Base-by-base conservation (phyloP, 2,888 invertebrate genomes). In the Ophion ellenae region DNA sequence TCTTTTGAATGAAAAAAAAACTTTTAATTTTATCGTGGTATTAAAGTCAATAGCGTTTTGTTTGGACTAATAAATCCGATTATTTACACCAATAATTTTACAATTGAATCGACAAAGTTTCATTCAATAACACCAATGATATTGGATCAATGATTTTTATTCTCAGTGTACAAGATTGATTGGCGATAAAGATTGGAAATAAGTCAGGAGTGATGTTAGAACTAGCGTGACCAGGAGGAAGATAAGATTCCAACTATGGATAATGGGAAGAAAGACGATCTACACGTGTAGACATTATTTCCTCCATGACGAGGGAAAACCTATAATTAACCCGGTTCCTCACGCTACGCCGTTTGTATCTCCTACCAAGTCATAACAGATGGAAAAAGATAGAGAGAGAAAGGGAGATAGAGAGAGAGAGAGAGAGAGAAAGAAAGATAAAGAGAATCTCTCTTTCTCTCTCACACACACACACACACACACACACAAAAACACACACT, bases 291-390 rank as follows among this genome's bases (percentile, higher is more conserved):
- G 74, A 67, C 74, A 64, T 64, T n/a, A 32, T 64, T 17, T 64
- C 17, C 32, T 64, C 14, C 64, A 32, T 36, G 59, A 74, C 32
- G 66, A 81, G 66, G 66, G 45, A 69, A 77, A 59, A 14, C 70
- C 77, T 71, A 73, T 64, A 40, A 61, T 83, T 83, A 83, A 73
- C 71, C 64, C 73, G 40, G 24, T 77, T 83, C 77, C 71, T 61
- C 45, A 28, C 40, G 61, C 76, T 63, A 20, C 45, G 57, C 45
- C 24, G 24, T 71, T 78, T 20, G 45, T 53, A 53, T 24, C 17
- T 69, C 20, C 20, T 11, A 32, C 14, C 10, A 14, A 47, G 10
- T 47, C 47, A 10, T 47, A 47, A 47, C 47, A 47, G 47, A 47
- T 47, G 11, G 47, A 45, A 11, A 53, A 28, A 57, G 7, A 57